These are phyloP conservation scores for Drosophila maculinotata DNA, from an alignment of 2,888 invertebrate genomes.

Conservation along the genomic window DNA sequence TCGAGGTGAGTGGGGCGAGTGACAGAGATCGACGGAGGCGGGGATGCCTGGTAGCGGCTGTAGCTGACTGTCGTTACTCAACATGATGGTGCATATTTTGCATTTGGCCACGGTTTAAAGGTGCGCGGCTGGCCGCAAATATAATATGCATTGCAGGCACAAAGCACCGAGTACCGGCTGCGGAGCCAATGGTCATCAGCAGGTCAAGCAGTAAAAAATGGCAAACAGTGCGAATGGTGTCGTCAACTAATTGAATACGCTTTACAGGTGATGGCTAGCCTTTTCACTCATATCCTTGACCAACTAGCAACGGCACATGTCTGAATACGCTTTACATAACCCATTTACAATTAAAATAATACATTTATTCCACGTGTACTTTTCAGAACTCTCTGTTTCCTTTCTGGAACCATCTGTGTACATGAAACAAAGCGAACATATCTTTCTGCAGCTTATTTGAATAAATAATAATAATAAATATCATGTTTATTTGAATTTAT, in stretches of 20 bases:
- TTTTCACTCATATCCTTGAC: too few species aligned
- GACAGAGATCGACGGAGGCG: background rate
- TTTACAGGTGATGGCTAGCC: background rate
- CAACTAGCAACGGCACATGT: too few species aligned
- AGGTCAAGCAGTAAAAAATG: constrained; percentile 6
- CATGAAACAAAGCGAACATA: too few species aligned
- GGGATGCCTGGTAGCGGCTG: constrained; percentile 6
- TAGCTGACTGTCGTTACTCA: constrained; percentile 42
- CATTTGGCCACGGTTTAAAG: constrained; percentile 72
- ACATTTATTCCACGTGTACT: too few species aligned
- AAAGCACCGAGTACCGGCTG: background rate
- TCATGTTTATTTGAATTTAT: too few species aligned
- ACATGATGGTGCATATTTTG: constrained; percentile 72
- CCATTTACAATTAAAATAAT: too few species aligned
- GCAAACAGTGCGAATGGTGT: background rate
- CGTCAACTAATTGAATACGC: background rate
- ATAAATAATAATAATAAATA: too few species aligned
- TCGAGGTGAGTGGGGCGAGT: too few species aligned
- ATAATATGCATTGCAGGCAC: constrained; percentile 52
- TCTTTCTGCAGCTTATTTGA: too few species aligned
- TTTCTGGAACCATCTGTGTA: too few species aligned
- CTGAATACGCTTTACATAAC: too few species aligned
- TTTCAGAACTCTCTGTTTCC: too few species aligned
- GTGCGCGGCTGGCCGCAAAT: constrained; percentile 70
- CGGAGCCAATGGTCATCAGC: constrained; percentile 23